phyloP scores from a whole-genome alignment of 2,797 vertebrate genomes.

The Macropus fuliginosus region DNA sequence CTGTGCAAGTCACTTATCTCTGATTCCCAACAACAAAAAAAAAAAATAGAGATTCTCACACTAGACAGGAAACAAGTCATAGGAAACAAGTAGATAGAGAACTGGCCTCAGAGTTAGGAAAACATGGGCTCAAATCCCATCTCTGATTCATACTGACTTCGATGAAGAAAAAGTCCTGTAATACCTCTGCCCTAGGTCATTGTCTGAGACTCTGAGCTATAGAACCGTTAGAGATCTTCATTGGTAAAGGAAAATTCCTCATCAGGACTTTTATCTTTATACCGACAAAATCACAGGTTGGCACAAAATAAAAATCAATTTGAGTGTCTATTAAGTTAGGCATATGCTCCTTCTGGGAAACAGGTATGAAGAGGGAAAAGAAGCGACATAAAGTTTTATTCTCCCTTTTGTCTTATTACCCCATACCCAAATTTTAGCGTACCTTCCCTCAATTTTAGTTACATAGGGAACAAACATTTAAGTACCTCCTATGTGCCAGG shows the following conservation, averaged over 20 bases:
- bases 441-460: background rate
- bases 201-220: background rate
- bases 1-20: background rate
- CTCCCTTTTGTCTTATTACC: background rate
- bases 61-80: background rate
- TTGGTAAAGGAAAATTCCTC: background rate
- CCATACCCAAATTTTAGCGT: background rate
- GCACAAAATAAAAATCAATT: background rate
- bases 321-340: background rate
- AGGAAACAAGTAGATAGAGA: background rate
- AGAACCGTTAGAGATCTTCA: background rate
- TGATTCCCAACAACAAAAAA: background rate
- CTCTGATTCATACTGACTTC: background rate
- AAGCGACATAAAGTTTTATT: background rate
- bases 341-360: background rate
- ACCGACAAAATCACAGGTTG: background rate
- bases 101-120: background rate
- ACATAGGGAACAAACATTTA: background rate
- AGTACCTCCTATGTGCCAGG: background rate
- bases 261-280: background rate
- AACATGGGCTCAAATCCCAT: background rate
- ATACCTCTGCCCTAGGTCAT: background rate
- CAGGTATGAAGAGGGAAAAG: background rate
- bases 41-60: background rate
- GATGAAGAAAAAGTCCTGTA: background rate